phyloP scores from a whole-genome alignment of 2,888 invertebrate genomes.

The Nematopogon swammerdamellus region DNA sequence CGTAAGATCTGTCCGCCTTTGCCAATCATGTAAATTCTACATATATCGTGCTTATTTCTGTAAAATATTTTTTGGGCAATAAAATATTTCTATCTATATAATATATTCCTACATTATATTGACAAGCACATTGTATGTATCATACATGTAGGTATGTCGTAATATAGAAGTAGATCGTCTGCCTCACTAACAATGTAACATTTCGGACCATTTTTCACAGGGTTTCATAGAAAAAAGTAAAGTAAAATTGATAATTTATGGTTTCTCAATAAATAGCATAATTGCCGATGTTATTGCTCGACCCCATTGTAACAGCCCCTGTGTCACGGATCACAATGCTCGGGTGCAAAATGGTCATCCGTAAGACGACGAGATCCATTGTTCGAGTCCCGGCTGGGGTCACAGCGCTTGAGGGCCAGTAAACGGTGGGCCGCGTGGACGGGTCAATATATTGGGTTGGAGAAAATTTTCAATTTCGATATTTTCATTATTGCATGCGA shows the following conservation, averaged over 20 bases:
- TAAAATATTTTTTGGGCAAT: no score
- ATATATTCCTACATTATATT: no score
- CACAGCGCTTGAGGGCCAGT: slow-evolving; percentile 46
- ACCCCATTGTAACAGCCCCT: background rate
- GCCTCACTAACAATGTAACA: no score
- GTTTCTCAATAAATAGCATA: slow-evolving; percentile 43
- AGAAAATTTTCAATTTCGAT: slow-evolving; percentile 31
- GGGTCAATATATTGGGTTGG: slow-evolving; percentile 34
- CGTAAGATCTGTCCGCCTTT: no score
- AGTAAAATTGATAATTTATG: slow-evolving; percentile 41
- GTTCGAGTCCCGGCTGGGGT: slow-evolving; percentile 37
- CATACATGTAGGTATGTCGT: no score
- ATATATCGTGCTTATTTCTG: no score
- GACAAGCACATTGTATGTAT: no score
- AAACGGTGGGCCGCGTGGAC: slow-evolving; percentile 1
- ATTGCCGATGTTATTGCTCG: slow-evolving; percentile 41
- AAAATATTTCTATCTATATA: no score
- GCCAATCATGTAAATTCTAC: no score
- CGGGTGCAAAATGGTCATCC: slow-evolving; percentile 23
- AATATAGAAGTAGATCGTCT: no score
- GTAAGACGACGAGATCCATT: slow-evolving; percentile 35
- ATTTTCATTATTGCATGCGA: no score
- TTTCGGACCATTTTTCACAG: background rate
- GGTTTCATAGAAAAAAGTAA: slow-evolving; percentile 13
- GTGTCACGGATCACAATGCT: background rate